Evolutionary conservation across 1,140 invertebrate species (phyloP).

Genomic region (Andricus grossulariae): DNA sequence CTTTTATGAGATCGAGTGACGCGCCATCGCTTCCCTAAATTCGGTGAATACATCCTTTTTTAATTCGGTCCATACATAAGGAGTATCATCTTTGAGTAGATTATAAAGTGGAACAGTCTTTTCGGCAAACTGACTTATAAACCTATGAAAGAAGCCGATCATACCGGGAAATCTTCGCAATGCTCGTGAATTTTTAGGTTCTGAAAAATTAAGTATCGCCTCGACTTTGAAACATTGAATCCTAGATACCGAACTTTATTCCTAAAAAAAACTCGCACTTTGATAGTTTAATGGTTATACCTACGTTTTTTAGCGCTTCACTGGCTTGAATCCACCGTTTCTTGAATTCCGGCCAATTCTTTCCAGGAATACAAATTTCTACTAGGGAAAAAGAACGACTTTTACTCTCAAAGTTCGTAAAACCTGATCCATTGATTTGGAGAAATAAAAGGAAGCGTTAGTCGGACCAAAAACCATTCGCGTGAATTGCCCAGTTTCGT

Average conservation of each 20-base stretch:
- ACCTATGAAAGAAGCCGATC: not conserved
- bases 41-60: not conserved
- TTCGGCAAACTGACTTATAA: not conserved
- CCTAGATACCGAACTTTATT: not conserved
- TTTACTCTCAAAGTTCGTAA: not conserved
- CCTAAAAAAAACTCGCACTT: not conserved
- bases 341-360: not conserved
- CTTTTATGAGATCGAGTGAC: not conserved
- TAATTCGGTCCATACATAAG: not conserved
- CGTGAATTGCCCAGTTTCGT: constrained; percentile 34
- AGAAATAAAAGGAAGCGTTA: constrained; percentile 22
- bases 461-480: constrained; percentile 37
- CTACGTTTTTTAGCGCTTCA: not conserved
- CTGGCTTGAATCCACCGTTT: not conserved
- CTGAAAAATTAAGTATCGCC: not conserved
- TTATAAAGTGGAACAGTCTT: not conserved
- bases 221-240: not conserved
- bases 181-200: not conserved
- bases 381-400: not conserved
- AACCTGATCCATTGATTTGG: not conserved
- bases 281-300: not conserved
- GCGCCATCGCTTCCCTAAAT: not conserved
- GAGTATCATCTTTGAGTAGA: not conserved
- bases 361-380: not conserved
- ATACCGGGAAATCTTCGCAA: not conserved